Conservation (phyloP, 2,113 vertebrate species). For the Lophura nycthemera region DNA sequence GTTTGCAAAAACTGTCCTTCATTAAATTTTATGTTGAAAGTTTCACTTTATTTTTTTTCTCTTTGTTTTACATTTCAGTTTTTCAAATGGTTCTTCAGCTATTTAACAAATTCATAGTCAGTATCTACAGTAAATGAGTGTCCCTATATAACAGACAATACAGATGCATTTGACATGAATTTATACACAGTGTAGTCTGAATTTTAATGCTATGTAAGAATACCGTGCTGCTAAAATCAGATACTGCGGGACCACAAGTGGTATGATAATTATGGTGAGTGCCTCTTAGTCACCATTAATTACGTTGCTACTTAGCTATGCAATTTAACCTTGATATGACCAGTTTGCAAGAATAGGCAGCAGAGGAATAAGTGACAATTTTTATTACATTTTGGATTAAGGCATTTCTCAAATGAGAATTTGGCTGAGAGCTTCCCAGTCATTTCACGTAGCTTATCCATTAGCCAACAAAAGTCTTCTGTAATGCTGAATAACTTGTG, state of each 20-base stretch:
- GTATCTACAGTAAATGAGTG: neutral
- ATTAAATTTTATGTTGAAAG: neutral
- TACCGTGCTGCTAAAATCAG: neutral
- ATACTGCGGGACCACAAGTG: neutral
- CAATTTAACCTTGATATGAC: constrained; percentile 21
- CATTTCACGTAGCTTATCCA: neutral
- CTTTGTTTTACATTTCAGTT: neutral
- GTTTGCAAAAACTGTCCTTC: neutral
- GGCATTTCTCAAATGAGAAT: neutral
- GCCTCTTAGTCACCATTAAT: constrained; percentile 3
- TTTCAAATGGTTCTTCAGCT: neutral
- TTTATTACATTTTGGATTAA: neutral
- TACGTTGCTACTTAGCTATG: neutral
- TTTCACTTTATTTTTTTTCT: neutral
- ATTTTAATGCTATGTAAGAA: neutral
- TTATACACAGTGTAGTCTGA: neutral
- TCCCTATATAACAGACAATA: neutral
- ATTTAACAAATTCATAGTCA: neutral
- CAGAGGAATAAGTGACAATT: neutral
- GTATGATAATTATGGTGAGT: neutral
- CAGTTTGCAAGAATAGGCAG: neutral
- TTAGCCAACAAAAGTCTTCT: neutral
- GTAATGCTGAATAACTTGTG: neutral
- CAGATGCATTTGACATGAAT: neutral
- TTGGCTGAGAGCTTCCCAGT: neutral